A percentile compares a stretch with the other conserved stretches of the same genome.
Conservation (phyloP, 2,888 invertebrate species). For the Stictocephala bisonia region DNA sequence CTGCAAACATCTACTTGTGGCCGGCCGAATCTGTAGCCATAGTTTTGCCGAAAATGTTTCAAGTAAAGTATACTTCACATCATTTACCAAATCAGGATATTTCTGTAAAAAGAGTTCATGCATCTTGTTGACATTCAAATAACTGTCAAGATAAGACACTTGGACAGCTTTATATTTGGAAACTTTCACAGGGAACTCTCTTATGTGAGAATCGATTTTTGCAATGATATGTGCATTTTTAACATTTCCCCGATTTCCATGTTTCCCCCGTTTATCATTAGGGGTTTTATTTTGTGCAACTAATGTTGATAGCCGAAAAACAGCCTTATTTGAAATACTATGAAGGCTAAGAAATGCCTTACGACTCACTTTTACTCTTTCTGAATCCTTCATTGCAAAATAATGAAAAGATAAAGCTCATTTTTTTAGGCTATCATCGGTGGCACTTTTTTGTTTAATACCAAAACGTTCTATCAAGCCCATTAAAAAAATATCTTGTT, state of each 20-base stretch:
- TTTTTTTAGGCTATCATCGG: not conserved
- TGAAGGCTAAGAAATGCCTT: constrained; percentile 22
- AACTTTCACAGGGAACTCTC: constrained; percentile 43
- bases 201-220: constrained; percentile 50
- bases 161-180: constrained; percentile 40
- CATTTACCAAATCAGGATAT: not conserved
- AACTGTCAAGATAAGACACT: constrained; percentile 46
- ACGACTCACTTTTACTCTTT: not conserved
- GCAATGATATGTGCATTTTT: constrained; percentile 26
- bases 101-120: constrained; percentile 29
- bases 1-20: constrained; percentile 42
- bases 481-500: not conserved
- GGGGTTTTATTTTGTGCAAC: not conserved
- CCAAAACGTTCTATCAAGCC: constrained; percentile 1
- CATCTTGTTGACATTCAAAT: constrained; percentile 48
- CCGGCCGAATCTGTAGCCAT: constrained; percentile 22
- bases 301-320: not conserved
- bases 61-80: constrained; percentile 33
- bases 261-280: constrained; percentile 10
- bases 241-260: constrained; percentile 5
- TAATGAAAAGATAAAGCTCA: not conserved
- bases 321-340: constrained; percentile 10
- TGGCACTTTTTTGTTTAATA: not conserved
- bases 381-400: constrained; percentile 5
- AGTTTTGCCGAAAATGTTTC: constrained; percentile 32